Evolutionary conservation across 2,113 vertebrate species (phyloP), one percentile per base, ranked within the genome.

Genomic region (Melanostigma gelatinosum): DNA sequence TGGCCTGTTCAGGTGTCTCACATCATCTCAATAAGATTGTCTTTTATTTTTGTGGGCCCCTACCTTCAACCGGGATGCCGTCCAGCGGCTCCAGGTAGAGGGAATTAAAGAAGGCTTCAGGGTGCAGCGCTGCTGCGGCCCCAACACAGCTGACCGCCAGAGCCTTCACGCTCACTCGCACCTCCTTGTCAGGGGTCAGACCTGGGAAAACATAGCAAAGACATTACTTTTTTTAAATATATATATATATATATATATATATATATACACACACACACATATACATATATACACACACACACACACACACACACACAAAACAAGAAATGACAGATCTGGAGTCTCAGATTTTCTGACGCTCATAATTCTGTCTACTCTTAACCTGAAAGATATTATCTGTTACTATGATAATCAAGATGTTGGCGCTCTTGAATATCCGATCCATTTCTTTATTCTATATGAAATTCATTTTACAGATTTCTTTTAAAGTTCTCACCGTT

Each of bases 131-230:
- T 34, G 97, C 91, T 0, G 97, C 98, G 32, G 97, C 96, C 24
- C 97, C 97, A 0, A 98, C 94, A 77, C 98, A 99, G 87, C 97
- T 97, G 81, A 99, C 94, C 0, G 98, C 97, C 93, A 99, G 89
- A 0, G 97, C 97, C 93, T 99, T 99, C 57, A 99, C 98, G 1
- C 98, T 99, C 80, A 99, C 98, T 65, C 98, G 95, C 65, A 99
- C 97, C 34, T 98, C 97, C 89, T 95, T 96, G 85, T 99, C 98
- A 1, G 96, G 97, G 80, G 97, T 97, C 91, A 99, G 90, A 60
- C 95, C 98, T 99, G 85, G 1, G 62, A 13, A 80, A 38, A 52
- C 12, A 36, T 8, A 74, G 13, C 18, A 67, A 29, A 62, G 10
- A 57, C 8, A 50, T n/a, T n/a, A n/a, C n/a, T n/a, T n/a, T n/a